Percentiles rank a stretch among this genome's conserved stretches.
Evolutionary conservation across 1,140 invertebrate species (phyloP).

Genomic region (Colletes gigas): DNA sequence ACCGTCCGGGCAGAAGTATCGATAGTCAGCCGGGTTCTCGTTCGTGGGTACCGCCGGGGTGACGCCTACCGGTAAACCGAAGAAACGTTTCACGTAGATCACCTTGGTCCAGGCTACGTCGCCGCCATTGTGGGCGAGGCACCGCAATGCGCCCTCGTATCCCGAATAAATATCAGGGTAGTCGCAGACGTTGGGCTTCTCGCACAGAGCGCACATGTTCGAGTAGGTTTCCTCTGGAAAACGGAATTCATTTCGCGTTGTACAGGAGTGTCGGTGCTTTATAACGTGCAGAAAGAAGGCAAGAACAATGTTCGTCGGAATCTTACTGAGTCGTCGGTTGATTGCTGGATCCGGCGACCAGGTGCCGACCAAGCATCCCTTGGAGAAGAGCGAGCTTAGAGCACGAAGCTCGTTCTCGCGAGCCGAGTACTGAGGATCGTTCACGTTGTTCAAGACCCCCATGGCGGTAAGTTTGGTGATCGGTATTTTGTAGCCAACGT

Average conservation of each 20-base stretch:
- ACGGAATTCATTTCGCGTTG: too few species aligned
- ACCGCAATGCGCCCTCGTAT: constrained; percentile 91
- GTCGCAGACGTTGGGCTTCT: constrained; percentile 87
- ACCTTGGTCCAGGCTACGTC: constrained; percentile 93
- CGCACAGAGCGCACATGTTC: constrained; percentile 88
- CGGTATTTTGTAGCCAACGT: constrained; percentile 90
- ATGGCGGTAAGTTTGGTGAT: constrained; percentile 87
- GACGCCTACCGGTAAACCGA: constrained; percentile 84
- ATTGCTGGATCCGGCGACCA: constrained; percentile 89
- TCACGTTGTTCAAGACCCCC: constrained; percentile 85
- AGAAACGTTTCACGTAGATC: constrained; percentile 89
- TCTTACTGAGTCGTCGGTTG: constrained; percentile 85
- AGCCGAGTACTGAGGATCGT: constrained; percentile 85
- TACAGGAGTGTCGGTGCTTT: too few species aligned
- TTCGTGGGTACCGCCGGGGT: constrained; percentile 77
- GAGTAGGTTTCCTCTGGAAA: constrained; percentile 86
- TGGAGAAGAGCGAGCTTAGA: constrained; percentile 86
- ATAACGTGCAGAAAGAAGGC: too few species aligned
- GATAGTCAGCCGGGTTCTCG: constrained; percentile 84
- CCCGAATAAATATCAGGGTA: constrained; percentile 92
- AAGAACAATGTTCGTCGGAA: too few species aligned
- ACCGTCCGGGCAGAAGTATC: constrained; percentile 92
- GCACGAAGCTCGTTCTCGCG: constrained; percentile 89
- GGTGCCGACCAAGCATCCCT: constrained; percentile 89
- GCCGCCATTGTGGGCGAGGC: constrained; percentile 89